phyloP scores from a whole-genome alignment of 2,888 invertebrate genomes.

The Lymantria monacha region DNA sequence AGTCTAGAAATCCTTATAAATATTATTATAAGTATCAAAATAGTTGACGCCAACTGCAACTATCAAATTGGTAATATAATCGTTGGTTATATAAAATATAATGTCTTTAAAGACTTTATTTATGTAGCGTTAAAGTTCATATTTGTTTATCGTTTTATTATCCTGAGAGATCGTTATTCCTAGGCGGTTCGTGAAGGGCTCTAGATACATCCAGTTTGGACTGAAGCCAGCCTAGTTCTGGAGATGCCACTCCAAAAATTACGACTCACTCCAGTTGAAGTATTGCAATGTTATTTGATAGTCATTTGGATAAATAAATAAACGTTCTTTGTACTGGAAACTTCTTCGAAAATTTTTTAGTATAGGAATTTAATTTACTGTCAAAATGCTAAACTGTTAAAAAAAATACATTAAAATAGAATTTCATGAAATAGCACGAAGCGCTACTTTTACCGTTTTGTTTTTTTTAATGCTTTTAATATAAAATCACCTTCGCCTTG shows the following conservation, averaged over 20 bases:
- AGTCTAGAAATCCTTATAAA: background rate
- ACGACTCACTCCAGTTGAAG: slow-evolving; percentile 26
- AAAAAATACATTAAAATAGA: no score
- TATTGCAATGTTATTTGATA: slow-evolving; percentile 27
- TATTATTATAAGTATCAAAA: slow-evolving; percentile 1
- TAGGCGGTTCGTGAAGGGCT: slow-evolving; percentile 47
- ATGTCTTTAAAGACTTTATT: slow-evolving; percentile 8
- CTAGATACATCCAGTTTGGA: slow-evolving; percentile 48
- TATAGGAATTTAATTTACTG: background rate
- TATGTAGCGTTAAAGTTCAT: slow-evolving; percentile 15
- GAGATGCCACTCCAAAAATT: slow-evolving; percentile 29
- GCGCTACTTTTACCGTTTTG: no score
- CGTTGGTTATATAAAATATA: background rate
- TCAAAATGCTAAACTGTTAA: no score
- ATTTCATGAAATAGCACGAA: no score
- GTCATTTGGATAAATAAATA: slow-evolving; percentile 29
- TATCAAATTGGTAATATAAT: slow-evolving; percentile 1
- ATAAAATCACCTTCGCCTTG: no score
- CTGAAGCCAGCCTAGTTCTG: slow-evolving; percentile 37
- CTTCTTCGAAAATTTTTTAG: background rate
- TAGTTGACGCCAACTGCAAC: background rate
- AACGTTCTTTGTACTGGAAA: background rate
- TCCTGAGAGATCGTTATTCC: slow-evolving; percentile 50
- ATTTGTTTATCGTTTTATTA: slow-evolving; percentile 13
- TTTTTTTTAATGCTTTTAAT: no score